Conservation (phyloP, 2,797 vertebrate genomes). For the Setipinna tenuifilis region DNA sequence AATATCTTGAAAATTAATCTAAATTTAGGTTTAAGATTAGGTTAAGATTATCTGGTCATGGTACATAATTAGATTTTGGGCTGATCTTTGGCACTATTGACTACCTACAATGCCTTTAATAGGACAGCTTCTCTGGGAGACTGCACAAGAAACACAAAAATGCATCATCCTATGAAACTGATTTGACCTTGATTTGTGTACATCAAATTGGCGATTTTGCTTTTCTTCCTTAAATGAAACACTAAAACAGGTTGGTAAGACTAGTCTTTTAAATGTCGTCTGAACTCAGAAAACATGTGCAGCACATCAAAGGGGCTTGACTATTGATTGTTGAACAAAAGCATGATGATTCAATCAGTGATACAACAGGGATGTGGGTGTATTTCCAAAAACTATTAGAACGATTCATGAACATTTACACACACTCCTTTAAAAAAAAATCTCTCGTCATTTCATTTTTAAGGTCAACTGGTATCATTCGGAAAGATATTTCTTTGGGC, state of each 20-base stretch:
- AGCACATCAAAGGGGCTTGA: not conserved
- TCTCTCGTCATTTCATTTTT: not conserved
- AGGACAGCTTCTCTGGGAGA: not conserved
- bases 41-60: not conserved
- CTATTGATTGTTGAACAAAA: not conserved
- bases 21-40: not conserved
- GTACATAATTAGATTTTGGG: not conserved
- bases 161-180: not conserved
- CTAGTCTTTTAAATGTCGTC: not conserved
- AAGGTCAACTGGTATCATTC: slow-evolving; percentile 20
- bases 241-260: not conserved
- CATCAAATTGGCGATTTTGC: too few relatives aligned
- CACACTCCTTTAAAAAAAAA: not conserved
- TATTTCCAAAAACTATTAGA: not conserved
- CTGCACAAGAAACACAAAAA: not conserved
- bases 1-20: not conserved
- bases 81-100: not conserved
- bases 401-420: not conserved
- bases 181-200: not conserved
- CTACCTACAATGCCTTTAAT: not conserved
- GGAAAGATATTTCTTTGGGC: slow-evolving; percentile 9
- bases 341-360: not conserved
- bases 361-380: not conserved
- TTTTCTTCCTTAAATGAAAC: not conserved
- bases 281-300: not conserved